Conservation (phyloP, 2,113 vertebrate species). For the Gracilinanus agilis region DNA sequence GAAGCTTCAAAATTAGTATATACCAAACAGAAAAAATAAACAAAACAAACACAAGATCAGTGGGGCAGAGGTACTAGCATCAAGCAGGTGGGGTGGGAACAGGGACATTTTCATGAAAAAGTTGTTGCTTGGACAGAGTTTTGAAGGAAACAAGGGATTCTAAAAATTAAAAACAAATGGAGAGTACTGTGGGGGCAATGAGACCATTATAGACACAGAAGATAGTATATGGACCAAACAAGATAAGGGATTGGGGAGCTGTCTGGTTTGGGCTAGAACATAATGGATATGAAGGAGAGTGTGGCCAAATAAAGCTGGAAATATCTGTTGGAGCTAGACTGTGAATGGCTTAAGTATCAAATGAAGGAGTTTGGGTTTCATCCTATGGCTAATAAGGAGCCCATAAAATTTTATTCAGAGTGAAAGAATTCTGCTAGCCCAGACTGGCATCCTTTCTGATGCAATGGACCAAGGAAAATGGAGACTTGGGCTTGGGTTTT, state of each 20-base stretch:
- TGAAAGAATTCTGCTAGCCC: neutral
- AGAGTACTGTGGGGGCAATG: neutral
- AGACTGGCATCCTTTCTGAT: neutral
- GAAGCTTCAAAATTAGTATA: neutral
- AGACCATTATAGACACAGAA: neutral
- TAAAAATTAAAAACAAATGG: neutral
- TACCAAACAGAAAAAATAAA: neutral
- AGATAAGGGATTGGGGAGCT: neutral
- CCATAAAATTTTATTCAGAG: neutral
- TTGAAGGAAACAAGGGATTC: neutral
- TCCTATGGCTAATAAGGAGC: neutral
- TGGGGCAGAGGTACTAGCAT: no score
- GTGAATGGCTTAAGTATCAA: neutral
- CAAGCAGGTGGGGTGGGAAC: neutral
- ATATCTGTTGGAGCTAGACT: neutral
- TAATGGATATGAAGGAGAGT: neutral
- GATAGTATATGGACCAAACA: neutral
- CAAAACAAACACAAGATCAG: neutral
- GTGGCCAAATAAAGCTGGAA: neutral
- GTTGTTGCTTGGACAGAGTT: neutral
- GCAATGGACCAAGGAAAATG: neutral
- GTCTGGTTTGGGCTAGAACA: neutral
- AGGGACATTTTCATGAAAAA: neutral
- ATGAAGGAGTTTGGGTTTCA: neutral
- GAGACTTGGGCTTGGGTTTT: neutral